Evolutionary conservation across 1,140 invertebrate species (phyloP).

Genomic region (Vollenhovia emeryi): DNA sequence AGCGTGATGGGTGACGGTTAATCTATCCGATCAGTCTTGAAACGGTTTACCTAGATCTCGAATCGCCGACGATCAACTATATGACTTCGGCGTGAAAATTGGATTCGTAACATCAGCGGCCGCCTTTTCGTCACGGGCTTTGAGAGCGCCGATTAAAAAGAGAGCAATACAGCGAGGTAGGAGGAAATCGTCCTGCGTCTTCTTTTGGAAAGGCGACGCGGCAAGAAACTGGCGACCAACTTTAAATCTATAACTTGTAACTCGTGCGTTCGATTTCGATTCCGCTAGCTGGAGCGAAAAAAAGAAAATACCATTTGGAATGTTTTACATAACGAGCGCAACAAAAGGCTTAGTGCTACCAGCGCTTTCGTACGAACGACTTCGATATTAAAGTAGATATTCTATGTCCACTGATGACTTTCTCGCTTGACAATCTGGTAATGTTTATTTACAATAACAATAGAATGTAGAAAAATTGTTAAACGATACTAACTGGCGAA

Average conservation of each 20-base stretch:
- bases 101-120: slow-evolving; percentile 57
- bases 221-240: slow-evolving; percentile 74
- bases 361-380: background rate
- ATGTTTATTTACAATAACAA: background rate
- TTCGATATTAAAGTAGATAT: slow-evolving; percentile 10
- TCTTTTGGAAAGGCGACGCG: slow-evolving; percentile 55
- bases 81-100: slow-evolving; percentile 54
- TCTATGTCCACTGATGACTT: background rate
- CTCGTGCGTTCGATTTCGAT: slow-evolving; percentile 73
- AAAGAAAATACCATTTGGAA: background rate
- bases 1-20: slow-evolving; percentile 49
- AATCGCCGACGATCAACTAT: slow-evolving; percentile 48
- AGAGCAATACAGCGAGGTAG: slow-evolving; percentile 22
- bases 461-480: no score
- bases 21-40: slow-evolving; percentile 19
- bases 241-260: slow-evolving; percentile 78
- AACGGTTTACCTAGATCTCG: slow-evolving; percentile 43
- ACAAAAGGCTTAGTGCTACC: background rate
- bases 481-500: no score
- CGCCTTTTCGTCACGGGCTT: slow-evolving; percentile 50
- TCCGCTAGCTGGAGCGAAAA: background rate
- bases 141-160: slow-evolving; percentile 46
- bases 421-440: background rate
- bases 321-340: background rate
- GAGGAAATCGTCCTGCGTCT: slow-evolving; percentile 52